Percentiles rank a stretch among this genome's conserved stretches.
Evolutionary conservation across 2,888 invertebrate genomes (phyloP).

Genomic region (Incurvaria masculella): DNA sequence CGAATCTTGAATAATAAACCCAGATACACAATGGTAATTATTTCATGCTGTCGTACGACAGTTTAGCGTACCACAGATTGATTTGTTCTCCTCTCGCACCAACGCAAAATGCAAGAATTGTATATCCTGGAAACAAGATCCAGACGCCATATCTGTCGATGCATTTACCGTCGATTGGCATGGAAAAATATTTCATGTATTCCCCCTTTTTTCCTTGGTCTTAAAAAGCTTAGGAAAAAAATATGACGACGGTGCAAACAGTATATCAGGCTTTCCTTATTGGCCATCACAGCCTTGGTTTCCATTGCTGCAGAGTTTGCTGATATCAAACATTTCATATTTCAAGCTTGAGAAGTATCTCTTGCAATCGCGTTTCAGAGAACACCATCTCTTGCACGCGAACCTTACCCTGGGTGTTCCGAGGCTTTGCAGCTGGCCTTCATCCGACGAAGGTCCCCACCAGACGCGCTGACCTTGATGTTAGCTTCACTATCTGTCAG

Average conservation of each 20-base stretch:
- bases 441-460: neutral
- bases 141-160: neutral
- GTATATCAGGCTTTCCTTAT: slow-evolving; percentile 1
- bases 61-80: no score
- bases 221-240: no score
- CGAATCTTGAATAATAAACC: no score
- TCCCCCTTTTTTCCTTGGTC: slow-evolving; percentile 4
- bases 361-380: neutral
- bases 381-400: neutral
- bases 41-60: no score
- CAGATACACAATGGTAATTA: no score
- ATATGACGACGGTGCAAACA: neutral
- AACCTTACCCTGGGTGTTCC: neutral
- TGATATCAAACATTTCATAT: neutral
- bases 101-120: no score
- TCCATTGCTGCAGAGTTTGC: neutral
- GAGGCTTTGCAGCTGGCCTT: neutral
- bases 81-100: no score
- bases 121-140: slow-evolving; percentile 1
- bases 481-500: no score
- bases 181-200: neutral
- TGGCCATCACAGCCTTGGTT: slow-evolving; percentile 3
- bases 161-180: slow-evolving; percentile 5
- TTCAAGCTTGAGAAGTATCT: neutral
- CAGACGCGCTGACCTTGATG: neutral